Evolutionary conservation across 2,888 invertebrate genomes (phyloP).

Genomic region (Napeogenes sylphis): DNA sequence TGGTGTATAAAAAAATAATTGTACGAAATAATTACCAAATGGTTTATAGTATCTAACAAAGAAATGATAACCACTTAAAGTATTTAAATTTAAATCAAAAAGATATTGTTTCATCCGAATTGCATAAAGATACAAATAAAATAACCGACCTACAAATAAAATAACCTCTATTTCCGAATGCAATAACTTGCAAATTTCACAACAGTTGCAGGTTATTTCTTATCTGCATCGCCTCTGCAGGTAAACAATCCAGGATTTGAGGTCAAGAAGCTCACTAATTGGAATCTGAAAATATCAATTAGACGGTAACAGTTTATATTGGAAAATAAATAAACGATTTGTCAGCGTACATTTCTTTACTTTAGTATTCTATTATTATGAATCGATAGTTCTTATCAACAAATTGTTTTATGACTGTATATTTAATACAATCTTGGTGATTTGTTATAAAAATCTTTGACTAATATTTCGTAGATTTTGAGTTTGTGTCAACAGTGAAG

Average conservation of each 20-base stretch:
- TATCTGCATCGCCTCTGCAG: slow-evolving; percentile 24
- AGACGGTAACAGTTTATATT: slow-evolving; percentile 10
- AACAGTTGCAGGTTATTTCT: slow-evolving; percentile 22
- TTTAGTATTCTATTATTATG: too few species aligned
- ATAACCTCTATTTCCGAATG: slow-evolving; percentile 20
- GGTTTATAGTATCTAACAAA: not conserved
- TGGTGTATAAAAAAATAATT: slow-evolving; percentile 3
- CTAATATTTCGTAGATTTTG: too few species aligned
- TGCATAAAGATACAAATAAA: slow-evolving; percentile 3
- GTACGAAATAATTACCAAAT: not conserved
- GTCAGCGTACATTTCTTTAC: not conserved
- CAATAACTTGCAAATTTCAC: slow-evolving; percentile 29
- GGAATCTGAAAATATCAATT: slow-evolving; percentile 23
- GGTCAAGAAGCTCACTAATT: slow-evolving; percentile 28
- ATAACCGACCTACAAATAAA: slow-evolving; percentile 2
- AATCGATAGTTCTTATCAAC: too few species aligned
- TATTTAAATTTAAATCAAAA: not conserved
- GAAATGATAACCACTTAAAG: not conserved
- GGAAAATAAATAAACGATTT: not conserved
- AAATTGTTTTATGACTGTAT: too few species aligned
- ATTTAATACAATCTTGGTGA: too few species aligned
- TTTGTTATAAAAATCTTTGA: too few species aligned
- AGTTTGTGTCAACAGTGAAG: too few species aligned
- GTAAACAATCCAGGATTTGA: slow-evolving; percentile 25
- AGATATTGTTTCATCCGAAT: slow-evolving; percentile 3